Conservation (phyloP, 2,888 invertebrate genomes). For the Acrobasis consociella region DNA sequence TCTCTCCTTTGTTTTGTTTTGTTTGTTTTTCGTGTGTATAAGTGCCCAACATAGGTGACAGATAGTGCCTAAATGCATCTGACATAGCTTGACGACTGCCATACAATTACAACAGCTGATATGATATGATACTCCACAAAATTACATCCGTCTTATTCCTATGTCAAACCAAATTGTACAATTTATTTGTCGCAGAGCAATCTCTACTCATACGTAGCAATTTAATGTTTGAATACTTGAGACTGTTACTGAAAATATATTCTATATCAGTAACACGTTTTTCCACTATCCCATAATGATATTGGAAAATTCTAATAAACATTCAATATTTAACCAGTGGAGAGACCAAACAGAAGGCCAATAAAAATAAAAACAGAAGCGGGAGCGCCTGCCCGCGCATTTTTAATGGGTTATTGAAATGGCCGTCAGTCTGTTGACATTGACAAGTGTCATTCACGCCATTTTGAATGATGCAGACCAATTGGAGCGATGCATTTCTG, state of each 20-base stretch:
- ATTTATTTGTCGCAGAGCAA: neutral
- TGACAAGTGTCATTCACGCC: slow-evolving; percentile 15
- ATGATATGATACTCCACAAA: no score
- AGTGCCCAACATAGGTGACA: no score
- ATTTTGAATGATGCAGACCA: slow-evolving; percentile 10
- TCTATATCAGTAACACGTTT: neutral
- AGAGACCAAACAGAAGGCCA: slow-evolving; percentile 6
- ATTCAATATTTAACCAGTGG: slow-evolving; percentile 16
- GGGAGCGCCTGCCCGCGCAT: slow-evolving; percentile 20
- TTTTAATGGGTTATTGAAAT: slow-evolving; percentile 17
- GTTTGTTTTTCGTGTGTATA: no score
- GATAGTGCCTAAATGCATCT: no score
- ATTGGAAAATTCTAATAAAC: slow-evolving; percentile 5
- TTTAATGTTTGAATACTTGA: neutral
- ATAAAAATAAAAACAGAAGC: slow-evolving; percentile 7
- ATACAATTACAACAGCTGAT: no score
- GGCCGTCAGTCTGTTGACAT: slow-evolving; percentile 13
- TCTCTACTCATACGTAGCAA: neutral
- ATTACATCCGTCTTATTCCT: no score
- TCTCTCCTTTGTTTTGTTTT: no score
- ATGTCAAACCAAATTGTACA: no score
- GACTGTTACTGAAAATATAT: neutral
- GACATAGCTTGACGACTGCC: no score
- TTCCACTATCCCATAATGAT: neutral
- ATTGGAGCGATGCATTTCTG: slow-evolving; percentile 1